Conservation (phyloP, 2,113 vertebrate species). For the Rhinopithecus roxellana region DNA sequence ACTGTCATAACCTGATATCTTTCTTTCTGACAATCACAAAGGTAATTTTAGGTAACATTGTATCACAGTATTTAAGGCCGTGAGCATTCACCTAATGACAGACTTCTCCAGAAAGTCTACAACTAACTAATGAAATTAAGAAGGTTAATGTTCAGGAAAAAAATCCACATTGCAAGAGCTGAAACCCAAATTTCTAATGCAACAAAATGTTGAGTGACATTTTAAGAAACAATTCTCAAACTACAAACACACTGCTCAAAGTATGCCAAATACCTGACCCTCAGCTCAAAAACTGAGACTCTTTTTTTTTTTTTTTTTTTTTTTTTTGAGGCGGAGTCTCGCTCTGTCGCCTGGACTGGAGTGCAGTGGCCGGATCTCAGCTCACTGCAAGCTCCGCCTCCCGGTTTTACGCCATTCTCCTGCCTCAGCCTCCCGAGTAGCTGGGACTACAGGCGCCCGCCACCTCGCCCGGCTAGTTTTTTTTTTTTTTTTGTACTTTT, state of each 20-base stretch:
- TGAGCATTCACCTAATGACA: too few relatives aligned
- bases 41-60: neutral
- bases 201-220: neutral
- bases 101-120: neutral
- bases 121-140: neutral
- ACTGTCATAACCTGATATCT: neutral
- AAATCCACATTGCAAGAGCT: accelerated
- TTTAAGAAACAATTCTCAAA: neutral
- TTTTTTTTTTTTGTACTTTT: too few relatives aligned
- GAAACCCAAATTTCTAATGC: neutral
- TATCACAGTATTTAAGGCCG: neutral
- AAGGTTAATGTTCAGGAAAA: neutral
- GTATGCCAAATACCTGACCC: neutral
- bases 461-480: too few relatives aligned
- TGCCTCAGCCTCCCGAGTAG: too few relatives aligned
- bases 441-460: too few relatives aligned
- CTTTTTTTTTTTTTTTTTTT: neutral
- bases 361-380: too few relatives aligned
- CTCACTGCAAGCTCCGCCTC: too few relatives aligned
- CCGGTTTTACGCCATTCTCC: too few relatives aligned
- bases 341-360: too few relatives aligned
- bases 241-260: neutral
- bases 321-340: too few relatives aligned
- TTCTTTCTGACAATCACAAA: neutral
- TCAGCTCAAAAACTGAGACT: neutral